Base-by-base conservation (phyloP, 2,797 vertebrate species). In the Scomberomorus guttatus region DNA sequence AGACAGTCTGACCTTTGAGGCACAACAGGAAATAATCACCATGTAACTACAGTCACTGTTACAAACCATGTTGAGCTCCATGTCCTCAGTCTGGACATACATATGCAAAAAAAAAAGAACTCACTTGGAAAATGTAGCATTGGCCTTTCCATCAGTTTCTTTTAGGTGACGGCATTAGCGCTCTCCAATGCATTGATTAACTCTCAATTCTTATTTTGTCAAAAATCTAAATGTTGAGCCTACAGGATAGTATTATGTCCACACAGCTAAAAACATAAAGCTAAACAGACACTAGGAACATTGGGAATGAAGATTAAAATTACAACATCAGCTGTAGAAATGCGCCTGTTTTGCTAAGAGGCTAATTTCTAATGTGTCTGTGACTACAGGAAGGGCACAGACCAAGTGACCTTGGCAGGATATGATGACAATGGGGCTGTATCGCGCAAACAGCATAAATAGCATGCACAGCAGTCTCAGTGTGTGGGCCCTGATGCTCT, bases 401-500 rank as follows among this genome's bases (percentile, higher is more conserved):
- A 63, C 46, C 44, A 34, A 72, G 73, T 75, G 87, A 92, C 92
- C 92, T 92, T 91, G 90, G 72, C 66, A 70, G 81, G 66, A 81
- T 77, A 52, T 72, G 85, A 91, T 83, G 89, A 88, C 87, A 78
- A 22, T 78, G 67, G 64, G 61, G 56, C 71, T 37, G 63, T n/a
- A 76, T 72, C 81, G 65, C 68, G 25, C 72, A 90, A 91, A 85
- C 79, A 75, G 80, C 72, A 74, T 66, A 81, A 69, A 77, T 74
- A 77, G 75, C 84, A 77, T 65, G 62, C 60, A 13, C 82, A 87
- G 87, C 83, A 62, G 84, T 82, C 72, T 83, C 60, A 86, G 71
- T 86, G 71, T 79, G 87, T 83, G 88, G 84, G 72, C 75, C 82
- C 85, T 87, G 81, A 90, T 92, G 93, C 87, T 92, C 89, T 94